phyloP scores from a whole-genome alignment of 30 jellyfish, hydroid and myxozoan genomes.

The Turritopsis rubra region DNA sequence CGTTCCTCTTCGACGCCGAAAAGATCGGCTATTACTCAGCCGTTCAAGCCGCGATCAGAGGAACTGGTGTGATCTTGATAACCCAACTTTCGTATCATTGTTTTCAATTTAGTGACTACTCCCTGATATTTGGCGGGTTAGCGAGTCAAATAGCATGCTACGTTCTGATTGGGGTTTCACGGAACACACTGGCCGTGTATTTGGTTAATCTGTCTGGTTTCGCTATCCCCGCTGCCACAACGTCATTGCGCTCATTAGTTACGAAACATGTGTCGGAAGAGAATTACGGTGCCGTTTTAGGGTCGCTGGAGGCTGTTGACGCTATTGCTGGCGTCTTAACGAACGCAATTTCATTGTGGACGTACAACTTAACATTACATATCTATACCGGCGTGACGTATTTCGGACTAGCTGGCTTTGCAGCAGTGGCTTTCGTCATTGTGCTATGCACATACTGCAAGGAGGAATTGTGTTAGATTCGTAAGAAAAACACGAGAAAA shows the following conservation, averaged over 20 bases:
- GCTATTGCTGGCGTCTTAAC: slow-evolving; percentile 67
- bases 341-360: slow-evolving; percentile 42
- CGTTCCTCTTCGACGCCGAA: slow-evolving; percentile 61
- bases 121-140: slow-evolving; percentile 52
- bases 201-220: slow-evolving; percentile 60
- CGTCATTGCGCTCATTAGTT: slow-evolving; percentile 65
- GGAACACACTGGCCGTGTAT: slow-evolving; percentile 40
- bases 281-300: slow-evolving; percentile 74
- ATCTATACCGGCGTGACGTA: slow-evolving; percentile 57
- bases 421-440: slow-evolving; percentile 38
- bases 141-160: slow-evolving; percentile 53
- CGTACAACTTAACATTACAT: slow-evolving; percentile 53
- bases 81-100: slow-evolving; percentile 64
- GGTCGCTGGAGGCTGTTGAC: slow-evolving; percentile 66
- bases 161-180: slow-evolving; percentile 57
- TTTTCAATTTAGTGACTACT: slow-evolving; percentile 41
- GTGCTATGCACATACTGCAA: slow-evolving; percentile 17
- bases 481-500: no score
- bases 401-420: slow-evolving; percentile 43
- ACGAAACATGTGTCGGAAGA: slow-evolving; percentile 66
- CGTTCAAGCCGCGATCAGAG: slow-evolving; percentile 38
- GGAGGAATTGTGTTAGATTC: neutral
- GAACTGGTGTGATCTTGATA: slow-evolving; percentile 57
- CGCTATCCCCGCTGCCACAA: slow-evolving; percentile 53
- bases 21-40: slow-evolving; percentile 69